Evolutionary conservation across 2,888 invertebrate species (phyloP).

Genomic region (Prenolepis imparis): DNA sequence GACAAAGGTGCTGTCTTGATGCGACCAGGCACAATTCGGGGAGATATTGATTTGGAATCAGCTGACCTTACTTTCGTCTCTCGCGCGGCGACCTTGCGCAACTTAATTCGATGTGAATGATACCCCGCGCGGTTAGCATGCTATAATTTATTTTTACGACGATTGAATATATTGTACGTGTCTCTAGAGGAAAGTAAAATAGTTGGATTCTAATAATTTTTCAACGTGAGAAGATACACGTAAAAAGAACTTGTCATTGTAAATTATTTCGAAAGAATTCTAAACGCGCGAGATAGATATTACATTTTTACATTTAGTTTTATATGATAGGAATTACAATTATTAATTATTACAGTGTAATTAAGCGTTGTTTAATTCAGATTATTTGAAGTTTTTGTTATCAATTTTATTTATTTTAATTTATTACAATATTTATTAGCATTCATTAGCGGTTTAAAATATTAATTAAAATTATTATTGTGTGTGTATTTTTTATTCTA

Average conservation of each 20-base stretch:
- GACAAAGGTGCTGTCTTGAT: slow-evolving; percentile 32
- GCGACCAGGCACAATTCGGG: slow-evolving; percentile 51
- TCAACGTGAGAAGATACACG: neutral
- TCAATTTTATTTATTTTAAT: neutral
- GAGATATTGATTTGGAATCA: slow-evolving; percentile 72
- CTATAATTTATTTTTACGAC: neutral
- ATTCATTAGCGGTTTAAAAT: neutral
- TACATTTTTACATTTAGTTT: neutral
- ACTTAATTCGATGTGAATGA: slow-evolving; percentile 43
- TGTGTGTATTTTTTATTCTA: neutral
- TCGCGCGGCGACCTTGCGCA: slow-evolving; percentile 69
- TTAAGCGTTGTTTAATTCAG: neutral
- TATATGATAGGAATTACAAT: neutral
- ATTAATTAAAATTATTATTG: neutral
- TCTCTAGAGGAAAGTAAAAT: neutral
- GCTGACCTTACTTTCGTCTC: slow-evolving; percentile 71
- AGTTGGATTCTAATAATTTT: neutral
- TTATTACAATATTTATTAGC: neutral
- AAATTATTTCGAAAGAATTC: neutral
- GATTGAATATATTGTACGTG: no score
- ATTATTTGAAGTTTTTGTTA: neutral
- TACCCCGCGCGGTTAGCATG: neutral
- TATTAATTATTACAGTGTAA: neutral
- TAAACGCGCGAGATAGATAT: neutral
- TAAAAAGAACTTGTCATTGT: neutral